Evolutionary conservation across 2,113 vertebrate species (phyloP).

Genomic region (Sitta europaea): DNA sequence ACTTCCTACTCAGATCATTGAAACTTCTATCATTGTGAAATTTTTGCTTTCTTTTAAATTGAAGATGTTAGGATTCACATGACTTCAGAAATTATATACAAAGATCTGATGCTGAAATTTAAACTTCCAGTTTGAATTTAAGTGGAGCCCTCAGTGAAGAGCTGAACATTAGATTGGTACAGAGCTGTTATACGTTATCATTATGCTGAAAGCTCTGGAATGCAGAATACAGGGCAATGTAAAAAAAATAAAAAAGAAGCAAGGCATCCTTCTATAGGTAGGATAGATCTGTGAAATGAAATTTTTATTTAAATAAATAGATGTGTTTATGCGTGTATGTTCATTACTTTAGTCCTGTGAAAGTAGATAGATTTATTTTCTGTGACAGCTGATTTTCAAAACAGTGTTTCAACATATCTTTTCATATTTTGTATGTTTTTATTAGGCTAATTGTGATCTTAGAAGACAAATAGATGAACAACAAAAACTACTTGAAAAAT

Average conservation of each 20-base stretch:
- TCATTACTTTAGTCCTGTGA: not conserved
- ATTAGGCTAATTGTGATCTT: slow-evolving; percentile 98
- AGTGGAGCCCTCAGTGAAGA: not conserved
- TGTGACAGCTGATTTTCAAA: not conserved
- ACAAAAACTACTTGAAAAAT: slow-evolving; percentile 99
- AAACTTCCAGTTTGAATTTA: not conserved
- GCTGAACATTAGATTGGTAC: not conserved
- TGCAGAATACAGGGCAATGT: not conserved
- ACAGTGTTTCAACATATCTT: not conserved
- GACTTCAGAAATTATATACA: not conserved
- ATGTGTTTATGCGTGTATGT: not conserved
- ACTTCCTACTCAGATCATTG: not conserved
- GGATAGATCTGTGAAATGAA: not conserved
- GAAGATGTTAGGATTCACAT: not conserved
- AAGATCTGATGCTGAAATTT: not conserved
- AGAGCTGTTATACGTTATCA: not conserved
- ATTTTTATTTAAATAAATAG: not conserved
- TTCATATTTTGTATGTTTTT: slow-evolving; percentile 16
- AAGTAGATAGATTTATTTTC: not conserved
- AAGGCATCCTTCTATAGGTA: not conserved
- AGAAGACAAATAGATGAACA: slow-evolving; percentile 99
- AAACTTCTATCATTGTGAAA: not conserved
- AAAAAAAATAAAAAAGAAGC: not conserved
- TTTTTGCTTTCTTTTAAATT: not conserved
- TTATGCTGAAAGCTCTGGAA: not conserved